Percentiles rank a stretch among this genome's conserved stretches.
Conservation (phyloP, 2,888 invertebrate genomes). For the Noctua comes region DNA sequence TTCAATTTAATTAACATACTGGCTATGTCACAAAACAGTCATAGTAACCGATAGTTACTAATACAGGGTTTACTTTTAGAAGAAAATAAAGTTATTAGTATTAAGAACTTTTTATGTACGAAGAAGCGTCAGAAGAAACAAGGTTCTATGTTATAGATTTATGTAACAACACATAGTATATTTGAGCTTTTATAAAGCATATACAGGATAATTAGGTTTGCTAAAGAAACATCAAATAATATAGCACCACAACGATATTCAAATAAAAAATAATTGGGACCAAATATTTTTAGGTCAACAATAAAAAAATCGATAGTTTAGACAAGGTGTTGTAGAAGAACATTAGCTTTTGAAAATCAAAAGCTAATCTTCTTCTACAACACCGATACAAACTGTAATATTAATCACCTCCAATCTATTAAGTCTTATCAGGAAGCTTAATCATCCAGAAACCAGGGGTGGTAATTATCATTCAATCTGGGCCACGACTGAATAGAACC, state of each 20-base stretch:
- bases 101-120: background rate
- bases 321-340: no score
- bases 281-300: background rate
- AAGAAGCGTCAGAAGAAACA: background rate
- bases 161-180: background rate
- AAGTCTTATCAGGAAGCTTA: constrained; percentile 56
- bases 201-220: background rate
- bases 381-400: constrained; percentile 26
- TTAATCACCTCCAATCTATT: constrained; percentile 55
- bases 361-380: background rate
- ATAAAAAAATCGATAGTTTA: no score
- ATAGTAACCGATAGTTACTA: background rate
- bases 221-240: background rate
- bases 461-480: constrained; percentile 68
- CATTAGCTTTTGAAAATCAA: no score
- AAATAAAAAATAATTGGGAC: background rate
- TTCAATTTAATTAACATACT: background rate
- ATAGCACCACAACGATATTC: background rate
- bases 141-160: background rate
- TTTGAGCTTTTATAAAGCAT: background rate
- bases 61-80: background rate
- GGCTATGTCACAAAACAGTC: background rate
- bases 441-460: constrained; percentile 58
- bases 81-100: background rate
- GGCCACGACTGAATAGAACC: constrained; percentile 56